Evolutionary conservation across 2,113 vertebrate species (phyloP).

Genomic region (Sminthopsis crassicaudata): DNA sequence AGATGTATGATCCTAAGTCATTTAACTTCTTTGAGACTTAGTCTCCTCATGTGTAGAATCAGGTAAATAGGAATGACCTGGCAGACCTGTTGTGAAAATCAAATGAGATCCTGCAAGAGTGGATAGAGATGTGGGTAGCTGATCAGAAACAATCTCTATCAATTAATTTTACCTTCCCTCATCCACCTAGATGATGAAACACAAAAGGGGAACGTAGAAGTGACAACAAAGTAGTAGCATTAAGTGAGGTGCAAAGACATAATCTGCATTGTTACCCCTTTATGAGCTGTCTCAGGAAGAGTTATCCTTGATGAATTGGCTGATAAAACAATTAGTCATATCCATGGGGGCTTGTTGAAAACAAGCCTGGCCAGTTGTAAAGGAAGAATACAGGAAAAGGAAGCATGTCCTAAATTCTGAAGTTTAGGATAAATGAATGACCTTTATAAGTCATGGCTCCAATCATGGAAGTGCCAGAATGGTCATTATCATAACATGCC

Average conservation of each 20-base stretch:
- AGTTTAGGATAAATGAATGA: neutral
- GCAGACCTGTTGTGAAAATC: neutral
- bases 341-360: neutral
- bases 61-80: neutral
- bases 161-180: neutral
- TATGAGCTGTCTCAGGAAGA: neutral
- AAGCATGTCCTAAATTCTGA: neutral
- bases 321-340: neutral
- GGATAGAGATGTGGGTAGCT: neutral
- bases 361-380: neutral
- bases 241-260: neutral
- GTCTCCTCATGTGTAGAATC: neutral
- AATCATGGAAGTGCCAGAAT: neutral
- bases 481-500: neutral
- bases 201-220: neutral
- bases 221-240: neutral
- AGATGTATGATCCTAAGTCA: neutral
- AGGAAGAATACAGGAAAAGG: neutral
- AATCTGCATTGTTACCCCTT: neutral
- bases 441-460: neutral
- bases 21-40: neutral
- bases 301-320: neutral
- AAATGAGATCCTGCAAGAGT: neutral
- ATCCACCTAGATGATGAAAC: neutral
- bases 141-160: neutral